These are phyloP conservation scores for Cinclus mexicanus DNA, from an alignment of 2,113 vertebrate genomes.

Conservation along the genomic window DNA sequence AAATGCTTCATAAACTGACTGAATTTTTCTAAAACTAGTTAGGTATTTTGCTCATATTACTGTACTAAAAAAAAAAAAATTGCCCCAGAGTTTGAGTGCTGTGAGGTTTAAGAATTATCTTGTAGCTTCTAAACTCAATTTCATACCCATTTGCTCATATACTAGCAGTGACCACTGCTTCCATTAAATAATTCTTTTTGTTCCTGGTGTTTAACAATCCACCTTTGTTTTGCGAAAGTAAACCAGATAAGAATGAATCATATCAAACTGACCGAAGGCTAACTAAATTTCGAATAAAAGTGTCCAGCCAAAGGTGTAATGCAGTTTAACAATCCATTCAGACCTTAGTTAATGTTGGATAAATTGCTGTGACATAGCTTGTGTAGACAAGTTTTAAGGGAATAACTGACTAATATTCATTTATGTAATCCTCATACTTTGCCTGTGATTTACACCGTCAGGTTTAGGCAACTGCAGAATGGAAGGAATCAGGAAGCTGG, in stretches of 20 bases:
- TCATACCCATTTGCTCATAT: background rate
- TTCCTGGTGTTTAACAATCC: background rate
- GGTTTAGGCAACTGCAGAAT: background rate
- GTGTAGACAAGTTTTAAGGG: background rate
- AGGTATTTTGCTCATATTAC: background rate
- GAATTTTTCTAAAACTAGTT: background rate
- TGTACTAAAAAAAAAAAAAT: background rate
- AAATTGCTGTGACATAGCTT: background rate
- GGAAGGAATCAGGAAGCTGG: background rate
- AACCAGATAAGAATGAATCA: conserved; percentile 3
- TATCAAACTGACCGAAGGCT: background rate
- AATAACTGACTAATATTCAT: background rate
- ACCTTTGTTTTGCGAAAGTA: conserved; percentile 6
- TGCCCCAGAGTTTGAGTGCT: background rate
- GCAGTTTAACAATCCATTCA: background rate
- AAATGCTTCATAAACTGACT: background rate
- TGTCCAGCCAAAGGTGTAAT: background rate
- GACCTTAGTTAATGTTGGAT: background rate
- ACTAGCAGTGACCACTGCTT: background rate
- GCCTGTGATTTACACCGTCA: background rate
- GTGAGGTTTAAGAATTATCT: background rate
- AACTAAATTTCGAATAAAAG: background rate
- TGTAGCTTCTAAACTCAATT: background rate
- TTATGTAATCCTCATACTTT: background rate
- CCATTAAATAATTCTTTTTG: background rate